Base-by-base conservation (phyloP, 64 coral and sea anemone genomes). In the Porites lutea region DNA sequence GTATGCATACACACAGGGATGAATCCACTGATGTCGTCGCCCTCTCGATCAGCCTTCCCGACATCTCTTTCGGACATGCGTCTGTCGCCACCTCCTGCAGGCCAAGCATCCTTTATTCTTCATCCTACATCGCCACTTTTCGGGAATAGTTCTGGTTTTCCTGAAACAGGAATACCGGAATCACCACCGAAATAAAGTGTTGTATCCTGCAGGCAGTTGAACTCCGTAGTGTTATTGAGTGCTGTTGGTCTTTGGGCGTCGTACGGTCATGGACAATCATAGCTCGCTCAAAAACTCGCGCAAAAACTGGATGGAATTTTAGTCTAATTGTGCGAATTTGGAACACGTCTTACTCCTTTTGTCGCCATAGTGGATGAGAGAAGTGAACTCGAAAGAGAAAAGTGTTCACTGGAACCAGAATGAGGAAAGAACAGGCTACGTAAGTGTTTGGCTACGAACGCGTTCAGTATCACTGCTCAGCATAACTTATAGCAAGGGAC, bases 11-110 rank as follows among this genome's bases (percentile, higher is more conserved):
- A 84, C 44, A 19, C 44, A 92, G 82, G 59, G 65, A 86, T 92
- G 55, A 83, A 77, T 66, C 72, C 90, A 2, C 64, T 92, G 90
- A 86, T 92, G 90, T 92, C 90, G 2, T 92, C 90, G 57, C 90
- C 90, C 12, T 75, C 90, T 37, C 63, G 80, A 61, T 49, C 71
- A 19, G 58, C 55, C 19, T 92, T 92, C 72, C 74, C 90, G 13
- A 66, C 90, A 20, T 86, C 90, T 0, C 72, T 92, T 1, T 79
- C 90, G 22, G 83, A 72, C 71, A 92, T 83, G 5, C 81, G 82
- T 15, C 71, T 83, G 12, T 86, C 90, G 27, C 75, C 90, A 45
- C 86, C 90, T 54, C 82, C 63, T 10, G 60, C 90, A 52, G 90
- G 90, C 10, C 77, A 92, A 51, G 72, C 59, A 57, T 92, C 90